A percentile compares a stretch with the other conserved stretches of the same genome.
phyloP scores from a whole-genome alignment of 2,888 invertebrate species.

The Dioctria rufipes region DNA sequence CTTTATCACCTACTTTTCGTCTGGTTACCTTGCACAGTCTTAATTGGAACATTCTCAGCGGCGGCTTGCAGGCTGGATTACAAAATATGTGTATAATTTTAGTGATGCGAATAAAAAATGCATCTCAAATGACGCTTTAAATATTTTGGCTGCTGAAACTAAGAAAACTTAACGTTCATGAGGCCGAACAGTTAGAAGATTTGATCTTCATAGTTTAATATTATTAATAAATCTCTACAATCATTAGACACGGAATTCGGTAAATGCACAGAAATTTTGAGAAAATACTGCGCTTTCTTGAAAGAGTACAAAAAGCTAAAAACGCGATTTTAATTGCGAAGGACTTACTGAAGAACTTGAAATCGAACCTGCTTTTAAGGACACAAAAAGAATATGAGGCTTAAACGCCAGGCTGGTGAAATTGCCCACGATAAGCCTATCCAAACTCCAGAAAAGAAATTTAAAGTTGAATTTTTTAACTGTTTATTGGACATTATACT shows the following conservation, averaged over 20 bases:
- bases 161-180: not conserved
- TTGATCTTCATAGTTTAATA: no score
- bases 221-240: no score
- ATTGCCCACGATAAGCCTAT: not conserved
- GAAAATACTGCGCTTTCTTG: not conserved
- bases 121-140: not conserved
- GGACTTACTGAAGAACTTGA: not conserved
- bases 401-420: not conserved
- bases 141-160: not conserved
- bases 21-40: no score
- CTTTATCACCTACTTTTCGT: no score
- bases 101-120: no score
- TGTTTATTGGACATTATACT: no score
- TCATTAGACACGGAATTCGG: not conserved
- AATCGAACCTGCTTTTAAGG: not conserved
- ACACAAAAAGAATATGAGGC: not conserved
- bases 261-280: constrained; percentile 8
- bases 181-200: constrained; percentile 9
- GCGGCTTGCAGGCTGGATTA: no score
- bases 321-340: not conserved
- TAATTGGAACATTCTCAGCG: no score
- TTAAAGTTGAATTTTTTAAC: no score
- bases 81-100: no score
- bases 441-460: no score
- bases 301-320: not conserved